These are phyloP conservation scores for Seriola dumerili DNA, from an alignment of 2,113 vertebrate genomes.

Conservation along the genomic window DNA sequence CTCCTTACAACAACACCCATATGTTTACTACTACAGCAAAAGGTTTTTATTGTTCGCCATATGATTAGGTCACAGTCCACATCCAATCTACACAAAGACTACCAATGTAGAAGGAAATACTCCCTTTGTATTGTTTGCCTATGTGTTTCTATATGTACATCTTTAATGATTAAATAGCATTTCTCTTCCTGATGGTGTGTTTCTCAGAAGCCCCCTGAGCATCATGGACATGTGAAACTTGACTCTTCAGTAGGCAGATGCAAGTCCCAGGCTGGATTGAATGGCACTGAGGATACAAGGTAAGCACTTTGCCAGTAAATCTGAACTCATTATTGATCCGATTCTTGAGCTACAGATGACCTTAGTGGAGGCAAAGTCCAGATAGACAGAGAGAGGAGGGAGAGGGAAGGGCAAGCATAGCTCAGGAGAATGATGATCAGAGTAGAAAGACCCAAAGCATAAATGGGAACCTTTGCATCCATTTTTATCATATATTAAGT, in stretches of 20 bases:
- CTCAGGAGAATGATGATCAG: conserved; percentile 16
- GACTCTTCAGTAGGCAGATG: conserved; percentile 69
- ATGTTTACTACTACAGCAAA: neutral
- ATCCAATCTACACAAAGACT: neutral
- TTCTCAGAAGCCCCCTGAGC: conserved; percentile 52
- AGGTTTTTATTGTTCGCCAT: neutral
- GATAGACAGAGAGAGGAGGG: neutral
- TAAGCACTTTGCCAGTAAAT: conserved; percentile 83
- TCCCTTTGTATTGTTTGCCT: neutral
- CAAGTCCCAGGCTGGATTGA: conserved; percentile 77
- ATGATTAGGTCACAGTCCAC: neutral
- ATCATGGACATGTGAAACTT: conserved; percentile 68
- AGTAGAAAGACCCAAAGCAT: neutral
- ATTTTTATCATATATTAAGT: neutral
- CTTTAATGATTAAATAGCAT: neutral
- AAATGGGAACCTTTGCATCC: neutral
- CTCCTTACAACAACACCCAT: neutral
- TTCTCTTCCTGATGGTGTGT: conserved; percentile 23
- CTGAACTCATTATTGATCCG: conserved; percentile 78
- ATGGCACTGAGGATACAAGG: conserved; percentile 83
- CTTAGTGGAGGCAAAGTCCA: conserved; percentile 64
- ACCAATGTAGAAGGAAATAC: neutral
- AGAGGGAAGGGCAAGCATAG: neutral
- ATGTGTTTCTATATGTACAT: neutral
- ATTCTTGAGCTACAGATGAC: conserved; percentile 68